Conservation (phyloP, 2,888 invertebrate species). For the Drosophila mercatorum region DNA sequence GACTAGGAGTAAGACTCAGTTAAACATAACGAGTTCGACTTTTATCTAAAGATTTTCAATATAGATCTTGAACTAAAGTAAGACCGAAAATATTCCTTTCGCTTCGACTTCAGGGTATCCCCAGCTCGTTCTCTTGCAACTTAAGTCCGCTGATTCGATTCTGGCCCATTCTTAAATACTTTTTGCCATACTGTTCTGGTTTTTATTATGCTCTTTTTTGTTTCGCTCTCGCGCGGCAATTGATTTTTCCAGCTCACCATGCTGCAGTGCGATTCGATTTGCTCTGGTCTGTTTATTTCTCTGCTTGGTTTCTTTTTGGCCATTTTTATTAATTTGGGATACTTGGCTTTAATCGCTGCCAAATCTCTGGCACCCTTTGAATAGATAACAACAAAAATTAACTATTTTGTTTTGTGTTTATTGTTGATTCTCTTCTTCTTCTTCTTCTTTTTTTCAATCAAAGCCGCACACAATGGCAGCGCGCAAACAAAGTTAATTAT, state of each 20-base stretch:
- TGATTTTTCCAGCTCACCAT: conserved; percentile 30
- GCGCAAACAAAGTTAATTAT: conserved; percentile 60
- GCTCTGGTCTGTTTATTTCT: conserved; percentile 41
- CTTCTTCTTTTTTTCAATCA: conserved; percentile 33
- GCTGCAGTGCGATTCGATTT: conserved; percentile 27
- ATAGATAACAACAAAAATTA: conserved; percentile 2
- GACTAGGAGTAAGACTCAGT: not conserved
- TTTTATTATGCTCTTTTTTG: conserved; percentile 2
- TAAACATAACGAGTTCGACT: not conserved
- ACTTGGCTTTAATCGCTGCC: conserved; percentile 53
- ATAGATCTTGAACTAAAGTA: too few relatives aligned
- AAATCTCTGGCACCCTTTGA: conserved; percentile 49
- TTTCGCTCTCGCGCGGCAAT: conserved; percentile 19
- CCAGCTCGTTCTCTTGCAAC: not conserved
- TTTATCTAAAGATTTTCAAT: not conserved
- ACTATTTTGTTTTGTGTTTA: conserved; percentile 14
- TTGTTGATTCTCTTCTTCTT: conserved; percentile 25
- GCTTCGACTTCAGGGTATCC: not conserved
- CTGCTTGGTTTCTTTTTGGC: not conserved
- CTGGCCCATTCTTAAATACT: conserved; percentile 2
- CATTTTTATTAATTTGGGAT: conserved; percentile 39
- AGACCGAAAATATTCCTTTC: not conserved
- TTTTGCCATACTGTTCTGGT: not conserved
- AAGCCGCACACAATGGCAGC: conserved; percentile 28
- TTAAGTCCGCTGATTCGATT: not conserved